These are phyloP conservation scores for Cephus pygmeus DNA, from an alignment of 2,888 invertebrate genomes.

Conservation along the genomic window DNA sequence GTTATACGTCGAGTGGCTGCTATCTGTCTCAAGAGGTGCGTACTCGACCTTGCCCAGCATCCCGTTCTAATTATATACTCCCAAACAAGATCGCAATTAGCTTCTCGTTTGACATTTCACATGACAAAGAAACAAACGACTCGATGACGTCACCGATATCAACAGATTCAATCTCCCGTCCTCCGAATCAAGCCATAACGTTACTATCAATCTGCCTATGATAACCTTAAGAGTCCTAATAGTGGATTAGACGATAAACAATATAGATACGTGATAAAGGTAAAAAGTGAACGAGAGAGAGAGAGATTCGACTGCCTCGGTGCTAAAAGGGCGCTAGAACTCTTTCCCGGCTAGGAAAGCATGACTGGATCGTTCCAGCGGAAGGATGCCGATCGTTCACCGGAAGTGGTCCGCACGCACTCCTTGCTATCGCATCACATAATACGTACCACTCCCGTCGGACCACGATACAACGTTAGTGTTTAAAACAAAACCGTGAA, in stretches of 20 bases:
- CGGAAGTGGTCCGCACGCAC: constrained; percentile 15
- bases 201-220: no score
- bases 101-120: not conserved
- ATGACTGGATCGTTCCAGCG: constrained; percentile 4
- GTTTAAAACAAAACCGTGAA: not conserved
- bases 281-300: no score
- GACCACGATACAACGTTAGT: not conserved
- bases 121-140: not conserved
- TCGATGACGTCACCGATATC: no score
- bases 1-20: constrained; percentile 15
- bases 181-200: no score
- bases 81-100: constrained; percentile 19
- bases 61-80: constrained; percentile 52
- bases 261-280: no score
- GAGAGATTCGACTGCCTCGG: not conserved
- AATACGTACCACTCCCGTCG: not conserved
- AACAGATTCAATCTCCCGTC: no score
- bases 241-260: no score
- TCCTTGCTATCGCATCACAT: constrained; percentile 10
- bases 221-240: no score
- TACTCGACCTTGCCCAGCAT: constrained; percentile 43
- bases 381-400: constrained; percentile 15
- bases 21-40: constrained; percentile 27
- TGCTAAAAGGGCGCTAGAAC: not conserved
- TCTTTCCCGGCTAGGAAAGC: not conserved